Evolutionary conservation across 2,888 invertebrate genomes (phyloP).

Genomic region (Seira ritae): DNA sequence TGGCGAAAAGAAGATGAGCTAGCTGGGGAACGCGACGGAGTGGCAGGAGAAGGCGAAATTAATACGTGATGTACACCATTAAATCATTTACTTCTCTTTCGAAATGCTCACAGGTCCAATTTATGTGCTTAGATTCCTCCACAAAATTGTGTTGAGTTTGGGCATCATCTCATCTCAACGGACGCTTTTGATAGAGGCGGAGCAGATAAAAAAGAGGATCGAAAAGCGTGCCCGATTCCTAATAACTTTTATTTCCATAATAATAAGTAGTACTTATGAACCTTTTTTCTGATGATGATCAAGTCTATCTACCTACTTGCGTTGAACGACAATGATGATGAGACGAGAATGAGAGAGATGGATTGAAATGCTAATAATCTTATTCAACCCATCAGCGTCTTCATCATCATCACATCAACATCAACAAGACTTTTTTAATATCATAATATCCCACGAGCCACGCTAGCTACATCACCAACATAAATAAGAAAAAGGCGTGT

Average conservation of each 20-base stretch:
- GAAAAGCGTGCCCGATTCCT: slow-evolving; percentile 41
- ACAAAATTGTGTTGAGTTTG: too few species aligned
- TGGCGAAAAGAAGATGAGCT: too few species aligned
- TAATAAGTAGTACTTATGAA: slow-evolving; percentile 26
- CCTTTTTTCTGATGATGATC: slow-evolving; percentile 36
- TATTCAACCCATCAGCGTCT: slow-evolving; percentile 7
- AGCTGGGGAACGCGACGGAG: not conserved
- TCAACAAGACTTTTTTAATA: not conserved
- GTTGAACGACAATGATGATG: not conserved
- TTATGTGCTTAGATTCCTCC: not conserved
- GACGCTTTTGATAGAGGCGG: slow-evolving; percentile 11
- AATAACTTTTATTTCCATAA: slow-evolving; percentile 56
- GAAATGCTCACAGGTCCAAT: not conserved
- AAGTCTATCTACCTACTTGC: slow-evolving; percentile 26
- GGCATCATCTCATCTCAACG: slow-evolving; percentile 9
- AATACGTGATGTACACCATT: slow-evolving; percentile 30
- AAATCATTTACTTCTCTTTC: slow-evolving; percentile 35
- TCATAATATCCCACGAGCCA: slow-evolving; percentile 1
- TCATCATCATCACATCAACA: slow-evolving; percentile 17
- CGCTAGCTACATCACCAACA: slow-evolving; percentile 24
- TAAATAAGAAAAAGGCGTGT: slow-evolving; percentile 51
- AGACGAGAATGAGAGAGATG: too few species aligned
- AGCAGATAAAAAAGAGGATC: slow-evolving; percentile 20
- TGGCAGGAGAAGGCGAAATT: slow-evolving; percentile 7
- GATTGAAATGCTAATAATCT: slow-evolving; percentile 42